Evolutionary conservation across 2,113 vertebrate species (phyloP), one percentile per base, ranked within the genome.

Genomic region (Talpa occidentalis): DNA sequence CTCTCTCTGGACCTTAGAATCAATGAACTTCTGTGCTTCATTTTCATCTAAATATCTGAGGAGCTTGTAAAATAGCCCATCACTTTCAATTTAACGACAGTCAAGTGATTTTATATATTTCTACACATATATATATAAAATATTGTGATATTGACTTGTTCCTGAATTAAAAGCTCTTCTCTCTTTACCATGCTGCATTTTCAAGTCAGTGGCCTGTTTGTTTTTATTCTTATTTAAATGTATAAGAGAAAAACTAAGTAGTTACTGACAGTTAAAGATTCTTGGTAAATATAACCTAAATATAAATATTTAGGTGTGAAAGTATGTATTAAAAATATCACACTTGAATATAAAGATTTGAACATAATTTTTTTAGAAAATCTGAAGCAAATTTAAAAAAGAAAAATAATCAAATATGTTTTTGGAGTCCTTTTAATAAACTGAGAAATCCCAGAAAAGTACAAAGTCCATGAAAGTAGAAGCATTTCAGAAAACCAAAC

Each of bases 371-470:
- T 47, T 70, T 22, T 16, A 47, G 37, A 87, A 19, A 59, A 52
- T 15, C 56, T 49, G 0, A 40, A 72, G 81, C 66, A 59, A 69
- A 44, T 62, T 84, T 64, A 19, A 69, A 88, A 60, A 30, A 56
- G 76, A 72, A 54, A 54, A 81, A 42, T 26, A 85, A 78, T 10
- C 70, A 94, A 88, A 14, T 73, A 64, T 40, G 8, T 62, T 93
- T 93, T 94, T 92, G 76, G 12, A 70, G 54, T 91, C 59, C 90
- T 62, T 96, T 98, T 97, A 93, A 97, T 97, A 85, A 8, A 88
- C 8, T 56, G 85, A 93, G 85, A 96, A 96, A 97, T 47, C n/a
- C 15, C 5, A 93, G 87, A 73, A 89, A 96, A 92, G 49, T 88
- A 88, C 84, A 96, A 94, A 88, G 93, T 70, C 87, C 76, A 92